These are phyloP conservation scores for Cyrtorhinus lividipennis DNA, from an alignment of 1,140 invertebrate species.

Conservation along the genomic window DNA sequence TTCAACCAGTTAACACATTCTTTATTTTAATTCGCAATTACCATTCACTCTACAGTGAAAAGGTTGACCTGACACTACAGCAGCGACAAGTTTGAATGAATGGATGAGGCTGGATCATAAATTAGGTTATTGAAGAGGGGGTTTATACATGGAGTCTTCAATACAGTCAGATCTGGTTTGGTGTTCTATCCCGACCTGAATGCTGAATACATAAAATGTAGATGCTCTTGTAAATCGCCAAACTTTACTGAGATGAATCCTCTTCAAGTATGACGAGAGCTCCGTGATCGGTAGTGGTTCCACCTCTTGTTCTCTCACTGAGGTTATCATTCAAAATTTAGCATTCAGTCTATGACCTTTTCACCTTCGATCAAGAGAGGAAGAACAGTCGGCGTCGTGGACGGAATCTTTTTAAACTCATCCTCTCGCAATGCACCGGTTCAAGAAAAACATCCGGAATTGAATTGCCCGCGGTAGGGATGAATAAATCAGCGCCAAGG, in stretches of 20 bases:
- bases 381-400: neutral
- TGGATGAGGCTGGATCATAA: conserved; percentile 7
- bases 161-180: neutral
- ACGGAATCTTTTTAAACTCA: neutral
- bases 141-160: conserved; percentile 1
- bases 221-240: conserved; percentile 5
- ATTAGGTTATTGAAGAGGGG: conserved; percentile 5
- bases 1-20: neutral
- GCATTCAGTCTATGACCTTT: conserved; percentile 6
- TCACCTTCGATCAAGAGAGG: neutral
- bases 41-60: conserved; percentile 3
- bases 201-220: conserved; percentile 4
- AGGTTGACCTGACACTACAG: conserved; percentile 1
- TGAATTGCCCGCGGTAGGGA: neutral
- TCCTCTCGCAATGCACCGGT: neutral
- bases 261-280: neutral
- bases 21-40: conserved; percentile 7
- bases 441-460: neutral
- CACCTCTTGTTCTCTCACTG: neutral
- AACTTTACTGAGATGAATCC: neutral
- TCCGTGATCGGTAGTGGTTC: neutral
- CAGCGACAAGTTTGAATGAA: neutral
- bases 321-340: neutral
- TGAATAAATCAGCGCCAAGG: neutral
- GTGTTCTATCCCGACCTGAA: conserved; percentile 1